Conservation (phyloP, 2,113 vertebrate genomes). For the Cariama cristata region DNA sequence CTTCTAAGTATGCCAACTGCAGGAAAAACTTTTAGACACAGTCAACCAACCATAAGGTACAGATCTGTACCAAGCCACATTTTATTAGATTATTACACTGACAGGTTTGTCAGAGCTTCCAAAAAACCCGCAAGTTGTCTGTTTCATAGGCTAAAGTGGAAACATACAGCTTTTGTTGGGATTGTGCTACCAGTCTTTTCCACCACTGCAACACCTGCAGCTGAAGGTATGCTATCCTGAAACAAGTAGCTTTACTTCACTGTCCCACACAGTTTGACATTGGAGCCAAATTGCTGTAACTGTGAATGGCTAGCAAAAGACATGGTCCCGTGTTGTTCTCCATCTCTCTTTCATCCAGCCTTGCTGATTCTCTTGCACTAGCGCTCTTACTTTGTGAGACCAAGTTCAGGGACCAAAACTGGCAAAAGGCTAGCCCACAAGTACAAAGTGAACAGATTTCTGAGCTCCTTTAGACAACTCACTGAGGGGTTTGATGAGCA, state of each 20-base stretch:
- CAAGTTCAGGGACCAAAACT: background rate
- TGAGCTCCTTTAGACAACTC: background rate
- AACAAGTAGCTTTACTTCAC: background rate
- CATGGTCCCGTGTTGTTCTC: background rate
- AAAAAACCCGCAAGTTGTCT: background rate
- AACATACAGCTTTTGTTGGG: background rate
- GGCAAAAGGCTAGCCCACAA: background rate
- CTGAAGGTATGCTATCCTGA: background rate
- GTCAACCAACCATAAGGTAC: background rate
- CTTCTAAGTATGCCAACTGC: background rate
- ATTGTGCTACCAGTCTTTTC: background rate
- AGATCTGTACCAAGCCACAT: background rate
- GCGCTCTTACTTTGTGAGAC: background rate
- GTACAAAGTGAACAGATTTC: background rate
- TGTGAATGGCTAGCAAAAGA: background rate
- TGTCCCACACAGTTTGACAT: background rate
- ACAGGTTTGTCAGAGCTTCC: background rate
- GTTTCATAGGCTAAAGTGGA: background rate
- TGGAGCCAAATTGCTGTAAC: background rate
- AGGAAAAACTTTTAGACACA: background rate
- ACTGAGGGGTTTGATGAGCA: background rate
- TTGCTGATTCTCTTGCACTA: background rate
- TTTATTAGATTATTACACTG: background rate
- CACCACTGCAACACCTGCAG: background rate
- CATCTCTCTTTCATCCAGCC: background rate